Evolutionary conservation across 1,140 invertebrate species (phyloP), one percentile per base, ranked within the genome.

Genomic region (Harlomillsia oculata): DNA sequence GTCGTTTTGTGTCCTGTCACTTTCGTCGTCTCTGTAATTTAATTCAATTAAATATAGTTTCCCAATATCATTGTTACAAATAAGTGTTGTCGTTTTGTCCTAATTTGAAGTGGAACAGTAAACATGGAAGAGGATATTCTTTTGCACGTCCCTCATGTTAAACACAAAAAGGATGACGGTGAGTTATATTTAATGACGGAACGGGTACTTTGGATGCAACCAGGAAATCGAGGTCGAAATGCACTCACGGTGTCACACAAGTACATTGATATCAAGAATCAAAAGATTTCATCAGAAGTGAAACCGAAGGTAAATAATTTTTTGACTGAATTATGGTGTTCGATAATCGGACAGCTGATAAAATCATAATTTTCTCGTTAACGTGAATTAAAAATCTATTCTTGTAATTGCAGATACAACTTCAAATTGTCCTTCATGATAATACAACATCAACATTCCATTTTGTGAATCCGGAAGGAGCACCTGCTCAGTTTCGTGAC

Each of bases 101-200:
- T n/a, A n/a, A n/a, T n/a, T n/a, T n/a, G n/a, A n/a, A n/a, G n/a
- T n/a, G n/a, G n/a, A n/a, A n/a, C n/a, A n/a, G n/a, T n/a, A n/a
- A n/a, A n/a, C n/a, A n/a, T n/a, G n/a, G n/a, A n/a, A n/a, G 94
- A 98, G 78, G 92, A 97, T 74, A 89, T 97, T 34, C 74, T 96
- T 57, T 77, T 94, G 60, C 88, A 93, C 77, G 83, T 97, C 57
- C 82, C 83, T 53, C 80, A 93, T 75, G 93, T 97, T 21, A 82
- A 88, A 55, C 91, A 88, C 69, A 97, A 97, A 73, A 98, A 97
- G 75, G 87, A 88, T 57, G 91, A 97, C 77, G 94, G 94, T 6
- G 90, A 85, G 5, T 75, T 98, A 23, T 97, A 96, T 72, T 78
- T 97, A 30, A 97, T 97, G 90, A 88, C 89, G 61, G 87, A 93